Base-by-base conservation (phyloP, 92 coral and sea anemone genomes). In the Nematostella vectensis region DNA sequence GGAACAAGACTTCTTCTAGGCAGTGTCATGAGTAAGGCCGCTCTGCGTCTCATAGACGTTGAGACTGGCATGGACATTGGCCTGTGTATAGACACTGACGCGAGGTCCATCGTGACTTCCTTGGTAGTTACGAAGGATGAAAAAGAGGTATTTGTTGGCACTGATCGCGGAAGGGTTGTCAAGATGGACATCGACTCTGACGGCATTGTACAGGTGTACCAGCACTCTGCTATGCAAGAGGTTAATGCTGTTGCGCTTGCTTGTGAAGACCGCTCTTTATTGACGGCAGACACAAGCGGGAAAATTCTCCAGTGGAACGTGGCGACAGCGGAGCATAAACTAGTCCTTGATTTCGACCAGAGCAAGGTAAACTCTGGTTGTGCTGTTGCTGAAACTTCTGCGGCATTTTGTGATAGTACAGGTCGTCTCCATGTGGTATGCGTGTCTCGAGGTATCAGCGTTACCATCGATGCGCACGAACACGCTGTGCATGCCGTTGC, bases 181-280 rank as follows among this genome's bases (percentile, higher is more conserved):
- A 29, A 63, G 33, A 38, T 77, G 1, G 67, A 77, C n/a, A 55
- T 77, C n/a, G 67, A 75, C 18, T 51, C 76, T 16, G 60, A 59
- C 11, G 31, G 36, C 22, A 59, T 75, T 19, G 29, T 75, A 9
- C 71, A 68, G 42, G 38, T 47, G 8, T 75, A 50, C 61, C 23
- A 36, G 15, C 42, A 11, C 11, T 22, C 29, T 33, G 48, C 25
- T 18, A 20, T 11, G 15, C 43, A 42, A 31, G 44, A 50, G 31
- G 48, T 76, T 11, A 69, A 71, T 1, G 71, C 71, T 0, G 29
- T 76, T 20, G 77, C 83, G 0, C 47, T 63, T 37, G 48, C 53
- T 3, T 60, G 55, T 8, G 62, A 54, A 31, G 63, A 63, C 48
- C 59, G 57, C 30, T 37, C 27, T 54, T 58, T 76, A 28, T 48